Conservation (phyloP, 2,113 vertebrate species). For the Lepisosteus oculatus region DNA sequence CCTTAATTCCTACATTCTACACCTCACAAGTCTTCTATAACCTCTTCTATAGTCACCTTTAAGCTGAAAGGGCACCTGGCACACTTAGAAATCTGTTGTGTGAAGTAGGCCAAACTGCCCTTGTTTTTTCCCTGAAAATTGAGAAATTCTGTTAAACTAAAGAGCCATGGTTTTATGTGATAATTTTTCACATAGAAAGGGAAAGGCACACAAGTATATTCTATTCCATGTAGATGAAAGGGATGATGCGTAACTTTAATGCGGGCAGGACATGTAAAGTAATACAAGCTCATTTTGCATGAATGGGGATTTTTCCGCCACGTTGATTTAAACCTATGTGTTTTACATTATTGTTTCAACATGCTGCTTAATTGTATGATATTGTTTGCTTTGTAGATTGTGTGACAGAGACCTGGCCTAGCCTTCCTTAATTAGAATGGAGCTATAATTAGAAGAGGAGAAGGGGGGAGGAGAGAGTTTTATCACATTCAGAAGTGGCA, state of each 20-base stretch:
- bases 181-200: constrained; percentile 6
- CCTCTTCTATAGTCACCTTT: too few species aligned
- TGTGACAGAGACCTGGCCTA: constrained; percentile 4
- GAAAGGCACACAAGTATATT: not conserved
- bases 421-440: constrained; percentile 26
- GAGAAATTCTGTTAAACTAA: constrained; percentile 12
- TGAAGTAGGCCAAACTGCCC: not conserved
- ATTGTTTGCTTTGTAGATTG: constrained; percentile 25
- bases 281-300: constrained; percentile 11
- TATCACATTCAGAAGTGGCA: constrained; percentile 4
- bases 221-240: not conserved
- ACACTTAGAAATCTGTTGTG: too few species aligned
- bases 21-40: too few species aligned
- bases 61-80: too few species aligned
- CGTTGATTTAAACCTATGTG: not conserved
- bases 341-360: constrained; percentile 23
- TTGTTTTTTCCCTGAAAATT: not conserved
- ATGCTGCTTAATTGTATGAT: constrained; percentile 18
- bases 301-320: constrained; percentile 13
- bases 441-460: constrained; percentile 14
- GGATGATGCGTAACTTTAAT: not conserved
- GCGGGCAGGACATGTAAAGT: not conserved
- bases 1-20: too few species aligned
- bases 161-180: constrained; percentile 17
- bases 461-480: constrained; percentile 2